Conservation (phyloP, 2,797 vertebrate species). For the Cyclopterus lumpus region DNA sequence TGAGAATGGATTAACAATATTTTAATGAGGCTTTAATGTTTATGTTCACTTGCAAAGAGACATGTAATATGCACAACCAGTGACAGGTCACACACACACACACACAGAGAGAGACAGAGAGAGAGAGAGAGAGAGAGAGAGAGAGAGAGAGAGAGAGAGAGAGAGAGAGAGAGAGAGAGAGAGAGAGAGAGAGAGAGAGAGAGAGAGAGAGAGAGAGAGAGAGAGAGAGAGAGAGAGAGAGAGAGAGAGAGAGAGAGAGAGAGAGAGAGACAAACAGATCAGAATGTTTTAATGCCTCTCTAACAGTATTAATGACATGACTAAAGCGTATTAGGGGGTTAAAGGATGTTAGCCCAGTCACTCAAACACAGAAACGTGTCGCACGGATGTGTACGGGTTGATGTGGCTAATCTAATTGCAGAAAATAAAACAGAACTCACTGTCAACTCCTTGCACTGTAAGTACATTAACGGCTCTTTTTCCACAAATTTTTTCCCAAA, state of each 20-base stretch:
- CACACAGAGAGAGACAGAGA: too few relatives aligned
- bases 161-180: slow-evolving; percentile 1
- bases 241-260: slow-evolving; percentile 5
- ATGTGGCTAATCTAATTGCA: slow-evolving; percentile 68
- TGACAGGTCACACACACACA: slow-evolving; percentile 42
- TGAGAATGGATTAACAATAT: slow-evolving; percentile 73
- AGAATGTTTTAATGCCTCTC: slow-evolving; percentile 70
- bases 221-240: slow-evolving; percentile 10
- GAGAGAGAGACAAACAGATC: slow-evolving; percentile 60
- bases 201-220: slow-evolving; percentile 10
- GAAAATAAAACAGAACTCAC: slow-evolving; percentile 44
- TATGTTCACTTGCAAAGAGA: slow-evolving; percentile 60
- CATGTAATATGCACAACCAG: slow-evolving; percentile 2
- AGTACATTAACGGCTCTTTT: slow-evolving; percentile 19
- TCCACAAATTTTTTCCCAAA: neutral
- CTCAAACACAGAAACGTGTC: slow-evolving; percentile 54
- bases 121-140: slow-evolving; percentile 7
- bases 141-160: slow-evolving; percentile 20
- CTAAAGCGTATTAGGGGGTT: slow-evolving; percentile 79
- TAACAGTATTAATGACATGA: slow-evolving; percentile 76
- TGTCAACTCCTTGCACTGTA: slow-evolving; percentile 32
- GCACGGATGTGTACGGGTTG: slow-evolving; percentile 16
- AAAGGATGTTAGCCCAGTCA: slow-evolving; percentile 76
- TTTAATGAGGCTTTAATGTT: slow-evolving; percentile 79
- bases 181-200: slow-evolving; percentile 8